phyloP scores from a whole-genome alignment of 2,888 invertebrate species.

The Lymantria monacha region DNA sequence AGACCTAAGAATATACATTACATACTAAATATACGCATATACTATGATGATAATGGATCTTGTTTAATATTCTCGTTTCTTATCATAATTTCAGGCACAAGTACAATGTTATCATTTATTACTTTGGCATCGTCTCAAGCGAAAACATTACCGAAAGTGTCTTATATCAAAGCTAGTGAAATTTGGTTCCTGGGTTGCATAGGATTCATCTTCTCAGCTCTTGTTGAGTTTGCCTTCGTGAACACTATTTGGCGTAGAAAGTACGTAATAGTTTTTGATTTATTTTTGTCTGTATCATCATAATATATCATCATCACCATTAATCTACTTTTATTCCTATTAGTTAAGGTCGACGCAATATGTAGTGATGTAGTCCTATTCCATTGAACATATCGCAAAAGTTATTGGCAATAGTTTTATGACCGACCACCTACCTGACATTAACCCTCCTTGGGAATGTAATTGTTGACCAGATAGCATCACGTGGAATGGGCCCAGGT shows the following conservation, averaged over 20 bases:
- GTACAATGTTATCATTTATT: constrained; percentile 93
- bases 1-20: constrained; percentile 12
- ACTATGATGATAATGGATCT: background rate
- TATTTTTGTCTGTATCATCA: background rate
- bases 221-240: constrained; percentile 94
- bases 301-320: background rate
- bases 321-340: too few species aligned
- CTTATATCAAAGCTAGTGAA: constrained; percentile 94
- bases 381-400: too few species aligned
- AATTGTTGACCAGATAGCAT: too few species aligned
- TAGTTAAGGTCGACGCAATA: too few species aligned
- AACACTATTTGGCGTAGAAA: constrained; percentile 94
- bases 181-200: constrained; percentile 94
- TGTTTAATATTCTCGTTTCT: background rate
- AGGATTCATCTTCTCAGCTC: constrained; percentile 91
- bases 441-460: too few species aligned
- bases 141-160: constrained; percentile 93
- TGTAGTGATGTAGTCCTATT: too few species aligned
- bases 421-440: too few species aligned
- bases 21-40: background rate
- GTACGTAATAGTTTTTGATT: constrained; percentile 67
- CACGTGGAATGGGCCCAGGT: too few species aligned
- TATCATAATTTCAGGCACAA: constrained; percentile 83
- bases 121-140: constrained; percentile 92
- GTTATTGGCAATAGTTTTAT: too few species aligned